A percentile compares a stretch with the other conserved stretches of the same genome.
Evolutionary conservation across 1,140 invertebrate species (phyloP).

Genomic region (Apolygus lucorum): DNA sequence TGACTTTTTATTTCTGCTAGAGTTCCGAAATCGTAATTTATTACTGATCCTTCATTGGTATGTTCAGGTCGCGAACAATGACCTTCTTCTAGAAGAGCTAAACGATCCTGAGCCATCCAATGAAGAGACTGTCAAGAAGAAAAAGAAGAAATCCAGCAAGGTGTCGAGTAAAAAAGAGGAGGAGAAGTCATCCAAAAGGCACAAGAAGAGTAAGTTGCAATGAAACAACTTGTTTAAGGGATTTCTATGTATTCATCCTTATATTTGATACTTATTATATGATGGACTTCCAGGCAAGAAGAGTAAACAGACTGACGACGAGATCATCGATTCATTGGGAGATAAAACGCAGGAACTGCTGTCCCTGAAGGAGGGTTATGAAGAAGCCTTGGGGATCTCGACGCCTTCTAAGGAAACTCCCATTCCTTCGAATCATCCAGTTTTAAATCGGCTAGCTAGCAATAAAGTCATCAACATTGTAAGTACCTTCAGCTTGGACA

Average conservation of each 20-base stretch:
- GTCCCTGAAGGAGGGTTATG: conserved; percentile 37
- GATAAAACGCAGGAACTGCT: conserved; percentile 18
- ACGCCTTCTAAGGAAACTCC: conserved; percentile 79
- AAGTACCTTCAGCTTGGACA: conserved; percentile 28
- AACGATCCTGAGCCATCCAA: conserved; percentile 32
- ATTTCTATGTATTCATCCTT: too few species aligned
- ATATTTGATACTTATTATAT: too few species aligned
- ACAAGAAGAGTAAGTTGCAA: conserved; percentile 14
- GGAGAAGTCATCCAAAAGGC: conserved; percentile 36
- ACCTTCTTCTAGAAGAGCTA: conserved; percentile 25
- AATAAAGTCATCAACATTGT: conserved; percentile 43
- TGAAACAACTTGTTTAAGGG: too few species aligned
- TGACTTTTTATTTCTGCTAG: too few species aligned
- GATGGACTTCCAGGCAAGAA: conserved; percentile 39
- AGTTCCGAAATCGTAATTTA: too few species aligned
- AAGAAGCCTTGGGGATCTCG: conserved; percentile 66
- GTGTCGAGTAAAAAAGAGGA: conserved; percentile 40
- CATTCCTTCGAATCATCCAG: conserved; percentile 34
- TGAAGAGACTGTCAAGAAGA: conserved; percentile 40
- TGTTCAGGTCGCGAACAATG: not conserved
- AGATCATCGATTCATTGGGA: conserved; percentile 39
- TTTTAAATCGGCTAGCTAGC: conserved; percentile 39
- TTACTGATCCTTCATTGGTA: too few species aligned
- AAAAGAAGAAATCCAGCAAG: conserved; percentile 42
- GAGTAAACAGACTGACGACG: conserved; percentile 39